Evolutionary conservation across 2,113 vertebrate genomes (phyloP), one percentile per base, ranked within the genome.

Genomic region (Gavia stellata): DNA sequence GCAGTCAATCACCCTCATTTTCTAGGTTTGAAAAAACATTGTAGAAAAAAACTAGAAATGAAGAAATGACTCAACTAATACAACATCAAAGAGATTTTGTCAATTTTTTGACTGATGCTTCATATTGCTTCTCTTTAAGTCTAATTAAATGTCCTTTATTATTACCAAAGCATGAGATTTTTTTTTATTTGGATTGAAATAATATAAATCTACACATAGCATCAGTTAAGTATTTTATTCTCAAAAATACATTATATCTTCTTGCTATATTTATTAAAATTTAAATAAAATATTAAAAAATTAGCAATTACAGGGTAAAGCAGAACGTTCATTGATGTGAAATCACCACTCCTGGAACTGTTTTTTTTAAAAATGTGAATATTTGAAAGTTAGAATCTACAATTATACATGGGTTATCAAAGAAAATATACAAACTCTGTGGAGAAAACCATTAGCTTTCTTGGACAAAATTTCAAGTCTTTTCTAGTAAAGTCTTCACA

Each of bases 301-400:
- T 68, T 66, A 49, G 49, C 11, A 92, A 24, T 58, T 95, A 47
- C 25, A 88, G n/a, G 34, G 47, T 61, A 67, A 91, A 96, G 72
- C 42, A 93, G 94, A 73, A 97, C 93, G 72, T 94, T 92, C 44
- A 89, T 38, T 95, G 55, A 94, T 75, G 29, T 71, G 82, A 95
- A 97, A 93, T 93, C 90, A 94, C 59, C 86, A 70, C 70, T 86
- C 72, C 58, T 59, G 49, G 85, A 92, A 90, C 52, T 23, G 14
- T 47, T 94, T 97, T 97, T 79, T 81, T 94, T 78, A 88, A 96
- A 88, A 96, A 97, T 67, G 38, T 86, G 97, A 96, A 91, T 97
- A 97, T 86, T 83, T 91, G 82, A 93, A 96, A 56, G 74, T 94
- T 97, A 88, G 88, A 96, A 95, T 79, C 55, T 92, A 93, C 61